phyloP scores from a whole-genome alignment of 2,113 vertebrate genomes.

The Colinus virginianus region DNA sequence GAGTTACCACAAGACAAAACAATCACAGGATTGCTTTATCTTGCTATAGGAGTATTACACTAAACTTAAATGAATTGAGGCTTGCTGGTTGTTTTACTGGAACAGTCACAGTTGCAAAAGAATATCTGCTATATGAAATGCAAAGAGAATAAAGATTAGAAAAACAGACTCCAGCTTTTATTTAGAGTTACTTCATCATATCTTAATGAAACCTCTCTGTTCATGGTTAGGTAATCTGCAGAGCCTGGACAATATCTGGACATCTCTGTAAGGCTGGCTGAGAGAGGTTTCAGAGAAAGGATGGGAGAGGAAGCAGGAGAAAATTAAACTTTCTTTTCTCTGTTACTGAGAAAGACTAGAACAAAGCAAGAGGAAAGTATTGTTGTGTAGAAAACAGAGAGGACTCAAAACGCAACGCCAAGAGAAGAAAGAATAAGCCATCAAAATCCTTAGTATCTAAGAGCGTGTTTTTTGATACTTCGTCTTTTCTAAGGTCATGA shows the following conservation, averaged over 20 bases:
- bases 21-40: background rate
- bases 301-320: background rate
- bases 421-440: background rate
- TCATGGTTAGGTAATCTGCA: background rate
- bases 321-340: background rate
- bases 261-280: background rate
- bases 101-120: background rate
- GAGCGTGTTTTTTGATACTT: background rate
- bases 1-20: background rate
- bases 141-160: accelerated
- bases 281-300: background rate
- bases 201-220: background rate
- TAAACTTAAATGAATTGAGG: background rate
- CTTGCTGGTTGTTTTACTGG: background rate
- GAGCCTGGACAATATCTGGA: background rate
- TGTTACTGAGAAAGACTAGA: background rate
- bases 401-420: background rate
- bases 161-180: background rate
- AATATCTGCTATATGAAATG: background rate
- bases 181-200: background rate
- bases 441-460: background rate
- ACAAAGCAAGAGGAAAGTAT: background rate
- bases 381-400: background rate
- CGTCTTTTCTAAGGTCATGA: too few relatives aligned
- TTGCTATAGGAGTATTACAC: background rate